Evolutionary conservation across 2,113 vertebrate species (phyloP), one percentile per base, ranked within the genome.

Genomic region (Amazona guildingii): DNA sequence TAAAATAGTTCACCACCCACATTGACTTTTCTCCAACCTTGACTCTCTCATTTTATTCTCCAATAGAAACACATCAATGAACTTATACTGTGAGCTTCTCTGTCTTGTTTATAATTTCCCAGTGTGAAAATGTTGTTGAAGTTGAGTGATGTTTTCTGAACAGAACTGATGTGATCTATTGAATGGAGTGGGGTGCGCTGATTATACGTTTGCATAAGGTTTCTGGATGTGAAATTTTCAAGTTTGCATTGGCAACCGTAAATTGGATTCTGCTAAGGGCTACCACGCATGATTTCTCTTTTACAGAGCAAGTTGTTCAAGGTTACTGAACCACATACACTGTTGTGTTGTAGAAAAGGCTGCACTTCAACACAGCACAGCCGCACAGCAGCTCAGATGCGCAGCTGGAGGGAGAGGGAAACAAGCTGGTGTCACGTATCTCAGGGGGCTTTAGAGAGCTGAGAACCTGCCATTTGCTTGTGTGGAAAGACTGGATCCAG

Each of bases 351-450:
- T 9, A 59, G 82, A 39, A n/a, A 59, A 64, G 83, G 49, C 79
- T 81, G 31, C 0, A 2, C 17, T 27, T 62, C 6, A 1, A 13
- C 39, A 10, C 1, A 0, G 27, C 1, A 1, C 15, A 35, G 33
- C 39, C 17, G n/a, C 77, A 41, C 51, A 19, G 73, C 29, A 17
- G 61, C 73, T 63, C 48, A 7, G 44, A 43, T 44, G 24, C 83
- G 62, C 83, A 52, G 75, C 41, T 77, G 80, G 16, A 85, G 33
- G 27, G 29, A 85, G 59, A 33, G 25, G 33, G 44, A 67, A 51
- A 54, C 33, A 14, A 62, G 39, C 19, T 0, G 4, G 29, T 35
- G 24, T 7, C 9, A 0, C 0, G 0, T 37, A 39, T 39, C 83
- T 63, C 31, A 7, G 28, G 9, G 48, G 73, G 29, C 33, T 81